Percentiles rank a stretch among this genome's conserved stretches.
phyloP scores from a whole-genome alignment of 2,113 vertebrate genomes.

The Cricetomys ansorgei region DNA sequence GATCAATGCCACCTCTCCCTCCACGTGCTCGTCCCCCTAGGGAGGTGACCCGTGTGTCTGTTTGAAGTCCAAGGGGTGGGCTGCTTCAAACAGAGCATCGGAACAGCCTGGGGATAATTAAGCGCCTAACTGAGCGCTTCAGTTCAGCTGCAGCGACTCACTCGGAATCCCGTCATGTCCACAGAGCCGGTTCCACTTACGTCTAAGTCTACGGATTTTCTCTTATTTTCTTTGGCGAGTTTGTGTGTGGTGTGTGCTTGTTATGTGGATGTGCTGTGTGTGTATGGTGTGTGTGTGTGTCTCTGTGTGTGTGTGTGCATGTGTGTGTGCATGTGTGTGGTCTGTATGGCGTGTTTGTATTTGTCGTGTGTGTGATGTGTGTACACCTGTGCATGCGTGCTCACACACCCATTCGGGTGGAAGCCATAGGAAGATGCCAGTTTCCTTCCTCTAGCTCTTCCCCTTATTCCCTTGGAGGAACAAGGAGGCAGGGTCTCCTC shows the following conservation, averaged over 20 bases:
- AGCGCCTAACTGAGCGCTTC: constrained; percentile 57
- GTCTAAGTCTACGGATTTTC: not conserved
- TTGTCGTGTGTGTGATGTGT: not conserved
- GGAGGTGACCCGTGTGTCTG: not conserved
- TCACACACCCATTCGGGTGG: no score
- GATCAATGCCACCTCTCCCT: not conserved
- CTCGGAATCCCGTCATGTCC: not conserved
- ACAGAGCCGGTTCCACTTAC: not conserved
- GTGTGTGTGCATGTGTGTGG: not conserved
- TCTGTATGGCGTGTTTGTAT: not conserved
- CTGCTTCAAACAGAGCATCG: constrained; percentile 31
- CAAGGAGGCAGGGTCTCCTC: not conserved
- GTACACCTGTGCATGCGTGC: not conserved
- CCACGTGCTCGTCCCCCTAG: not conserved
- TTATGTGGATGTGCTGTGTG: not conserved
- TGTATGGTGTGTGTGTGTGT: not conserved
- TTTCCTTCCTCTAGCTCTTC: not conserved
- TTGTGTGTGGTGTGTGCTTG: not conserved
- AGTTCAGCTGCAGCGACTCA: constrained; percentile 47
- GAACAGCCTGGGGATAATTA: constrained; percentile 62
- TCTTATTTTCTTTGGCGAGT: not conserved
- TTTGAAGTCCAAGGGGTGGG: constrained; percentile 30
- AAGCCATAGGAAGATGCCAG: no score
- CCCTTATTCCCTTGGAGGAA: not conserved
- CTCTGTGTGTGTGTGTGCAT: not conserved